Evolutionary conservation across 2,888 invertebrate genomes (phyloP).

Genomic region (Ophion slaviceki): DNA sequence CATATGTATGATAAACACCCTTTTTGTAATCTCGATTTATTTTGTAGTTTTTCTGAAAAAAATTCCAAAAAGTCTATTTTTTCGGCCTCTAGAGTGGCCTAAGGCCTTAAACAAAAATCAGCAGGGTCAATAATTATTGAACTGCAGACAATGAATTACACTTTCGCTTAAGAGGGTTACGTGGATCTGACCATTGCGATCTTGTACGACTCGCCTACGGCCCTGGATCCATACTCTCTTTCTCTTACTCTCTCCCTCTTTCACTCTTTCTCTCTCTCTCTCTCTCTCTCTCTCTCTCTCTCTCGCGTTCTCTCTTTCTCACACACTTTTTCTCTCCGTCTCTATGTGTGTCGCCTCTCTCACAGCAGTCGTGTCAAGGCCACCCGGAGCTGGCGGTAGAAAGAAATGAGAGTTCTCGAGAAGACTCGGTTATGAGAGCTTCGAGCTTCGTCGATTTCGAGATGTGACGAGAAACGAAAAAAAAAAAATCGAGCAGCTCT

Average conservation of each 20-base stretch:
- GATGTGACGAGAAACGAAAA: conserved; percentile 19
- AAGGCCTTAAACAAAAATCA: too few relatives aligned
- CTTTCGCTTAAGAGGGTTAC: not conserved
- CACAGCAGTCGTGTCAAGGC: conserved; percentile 80
- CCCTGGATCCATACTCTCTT: conserved; percentile 47
- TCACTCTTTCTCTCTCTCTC: too few relatives aligned
- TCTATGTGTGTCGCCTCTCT: conserved; percentile 71
- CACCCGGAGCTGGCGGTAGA: conserved; percentile 71
- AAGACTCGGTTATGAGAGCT: conserved; percentile 61
- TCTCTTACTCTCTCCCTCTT: conserved; percentile 3
- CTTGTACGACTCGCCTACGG: conserved; percentile 50
- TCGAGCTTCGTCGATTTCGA: conserved; percentile 34
- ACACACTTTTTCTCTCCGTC: conserved; percentile 10
- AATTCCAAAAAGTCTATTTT: too few relatives aligned
- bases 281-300: too few relatives aligned
- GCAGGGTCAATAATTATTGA: not conserved
- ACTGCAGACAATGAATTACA: not conserved
- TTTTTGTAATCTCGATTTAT: too few relatives aligned
- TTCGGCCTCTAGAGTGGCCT: too few relatives aligned
- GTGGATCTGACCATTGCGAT: conserved; percentile 38
- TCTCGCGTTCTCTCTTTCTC: not conserved
- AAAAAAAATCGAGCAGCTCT: conserved; percentile 28
- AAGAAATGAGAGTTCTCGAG: conserved; percentile 63
- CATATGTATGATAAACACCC: too few relatives aligned
- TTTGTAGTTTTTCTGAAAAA: too few relatives aligned